Evolutionary conservation across 1,140 invertebrate genomes (phyloP).

Genomic region (Brachionus sp.): DNA sequence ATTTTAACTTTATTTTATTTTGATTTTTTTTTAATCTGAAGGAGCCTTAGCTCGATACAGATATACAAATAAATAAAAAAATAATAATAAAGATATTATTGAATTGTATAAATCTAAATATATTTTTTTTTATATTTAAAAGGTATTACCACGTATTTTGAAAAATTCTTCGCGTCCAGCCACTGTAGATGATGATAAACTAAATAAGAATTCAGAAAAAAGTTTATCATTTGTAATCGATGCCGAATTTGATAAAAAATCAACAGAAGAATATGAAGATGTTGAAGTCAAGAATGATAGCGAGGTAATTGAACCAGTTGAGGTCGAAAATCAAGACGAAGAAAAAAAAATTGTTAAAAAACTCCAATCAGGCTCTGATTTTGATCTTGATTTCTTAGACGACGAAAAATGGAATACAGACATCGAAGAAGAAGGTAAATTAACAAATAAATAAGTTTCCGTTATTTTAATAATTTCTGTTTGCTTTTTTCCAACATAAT

Average conservation of each 20-base stretch:
- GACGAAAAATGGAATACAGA: constrained; percentile 41
- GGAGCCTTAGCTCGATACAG: no score
- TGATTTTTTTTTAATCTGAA: no score
- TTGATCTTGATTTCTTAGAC: constrained; percentile 26
- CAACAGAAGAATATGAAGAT: background rate
- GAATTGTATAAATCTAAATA: no score
- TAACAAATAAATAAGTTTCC: background rate
- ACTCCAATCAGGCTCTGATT: background rate
- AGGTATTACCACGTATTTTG: background rate
- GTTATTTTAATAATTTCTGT: background rate
- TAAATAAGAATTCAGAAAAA: background rate
- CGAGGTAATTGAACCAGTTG: background rate
- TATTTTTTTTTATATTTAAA: background rate
- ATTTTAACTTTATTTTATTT: no score
- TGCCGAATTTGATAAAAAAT: background rate
- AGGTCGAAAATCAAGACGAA: background rate
- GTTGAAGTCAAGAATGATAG: background rate
- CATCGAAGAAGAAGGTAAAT: constrained; percentile 29
- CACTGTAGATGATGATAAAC: background rate
- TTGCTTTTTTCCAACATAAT: background rate
- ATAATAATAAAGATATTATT: no score
- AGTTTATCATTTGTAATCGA: background rate
- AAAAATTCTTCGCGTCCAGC: background rate
- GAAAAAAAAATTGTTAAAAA: background rate
- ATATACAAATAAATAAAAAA: no score